phyloP scores from a whole-genome alignment of 2,888 invertebrate species.

The Meliscaeva auricollis region DNA sequence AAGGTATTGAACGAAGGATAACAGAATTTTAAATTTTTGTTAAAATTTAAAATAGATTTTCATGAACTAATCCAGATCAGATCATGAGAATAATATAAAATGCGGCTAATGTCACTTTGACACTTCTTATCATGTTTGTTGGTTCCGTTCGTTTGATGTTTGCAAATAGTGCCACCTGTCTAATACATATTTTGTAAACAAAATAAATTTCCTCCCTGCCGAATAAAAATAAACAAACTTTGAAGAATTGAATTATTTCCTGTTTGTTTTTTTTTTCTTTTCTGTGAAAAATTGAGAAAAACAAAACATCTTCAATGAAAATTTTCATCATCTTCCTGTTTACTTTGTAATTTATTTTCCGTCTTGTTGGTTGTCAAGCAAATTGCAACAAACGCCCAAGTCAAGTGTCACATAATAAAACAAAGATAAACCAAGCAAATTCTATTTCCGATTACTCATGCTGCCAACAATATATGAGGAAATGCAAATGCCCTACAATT shows the following conservation, averaged over 20 bases:
- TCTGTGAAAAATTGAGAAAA: neutral
- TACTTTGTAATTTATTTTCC: slow-evolving; percentile 13
- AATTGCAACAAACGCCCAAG: slow-evolving; percentile 29
- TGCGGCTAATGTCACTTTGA: too few species aligned
- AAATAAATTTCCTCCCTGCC: neutral
- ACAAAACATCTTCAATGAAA: neutral
- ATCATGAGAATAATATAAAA: too few species aligned
- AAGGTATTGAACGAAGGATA: neutral
- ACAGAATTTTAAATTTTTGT: too few species aligned
- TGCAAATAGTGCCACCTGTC: too few species aligned
- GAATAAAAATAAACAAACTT: neutral
- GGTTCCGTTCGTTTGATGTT: too few species aligned
- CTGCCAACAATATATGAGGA: slow-evolving; percentile 72
- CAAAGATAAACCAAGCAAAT: slow-evolving; percentile 49
- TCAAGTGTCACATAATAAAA: slow-evolving; percentile 43
- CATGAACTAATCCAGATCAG: too few species aligned
- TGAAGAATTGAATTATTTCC: neutral
- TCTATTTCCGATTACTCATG: slow-evolving; percentile 68
- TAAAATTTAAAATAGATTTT: too few species aligned
- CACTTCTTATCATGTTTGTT: too few species aligned
- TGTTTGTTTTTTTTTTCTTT: slow-evolving; percentile 3
- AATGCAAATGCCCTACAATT: slow-evolving; percentile 64
- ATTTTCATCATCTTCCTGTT: slow-evolving; percentile 52
- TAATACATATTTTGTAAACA: too few species aligned
- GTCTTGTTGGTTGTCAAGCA: neutral